Evolutionary conservation across 2,797 vertebrate genomes (phyloP), one percentile per base, ranked within the genome.

Genomic region (Sternotherus odoratus): DNA sequence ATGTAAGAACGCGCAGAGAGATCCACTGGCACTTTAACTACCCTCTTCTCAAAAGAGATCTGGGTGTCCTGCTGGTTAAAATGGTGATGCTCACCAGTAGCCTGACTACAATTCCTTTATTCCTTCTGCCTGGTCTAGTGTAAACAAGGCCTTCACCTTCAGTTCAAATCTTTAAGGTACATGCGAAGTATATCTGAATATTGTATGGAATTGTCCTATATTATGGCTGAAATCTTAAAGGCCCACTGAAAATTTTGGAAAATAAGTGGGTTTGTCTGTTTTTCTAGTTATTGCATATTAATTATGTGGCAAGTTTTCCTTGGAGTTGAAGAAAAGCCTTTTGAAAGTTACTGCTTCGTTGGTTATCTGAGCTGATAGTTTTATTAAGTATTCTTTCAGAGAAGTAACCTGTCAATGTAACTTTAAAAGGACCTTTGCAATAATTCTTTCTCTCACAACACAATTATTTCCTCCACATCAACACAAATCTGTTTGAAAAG

Each of bases 331-430:
- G 81, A 63, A 3, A 77, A 86, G 15, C 66, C 6, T 66, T 92
- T 89, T 63, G 36, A 90, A 83, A 90, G 23, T 15, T 23, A 8
- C 2, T 88, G 60, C 0, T 0, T 26, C 2, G 51, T 63, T 11
- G 3, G 36, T n/a, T 85, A 15, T 92, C 74, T 78, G 57, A 83
- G 66, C n/a, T 91, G 95, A 88, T 78, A 4, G 81, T 79, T 88
- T 8, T 2, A 48, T 26, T 92, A 77, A 85, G 49, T 19, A 17
- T 66, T 63, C 7, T 86, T 93, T 84, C 72, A 66, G 57, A 81
- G 89, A 53, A 63, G 63, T 16, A 26, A n/a, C 7, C 28, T 69
- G 77, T 81, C 77, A 91, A 33, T 77, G 82, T 88, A 33, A 46
- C 49, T 90, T 82, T 30, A 48, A 84, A 53, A 74, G 79, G 53